Evolutionary conservation across 2,888 invertebrate species (phyloP), one percentile per base, ranked within the genome.

Genomic region (Melikaiella ostensackeni): DNA sequence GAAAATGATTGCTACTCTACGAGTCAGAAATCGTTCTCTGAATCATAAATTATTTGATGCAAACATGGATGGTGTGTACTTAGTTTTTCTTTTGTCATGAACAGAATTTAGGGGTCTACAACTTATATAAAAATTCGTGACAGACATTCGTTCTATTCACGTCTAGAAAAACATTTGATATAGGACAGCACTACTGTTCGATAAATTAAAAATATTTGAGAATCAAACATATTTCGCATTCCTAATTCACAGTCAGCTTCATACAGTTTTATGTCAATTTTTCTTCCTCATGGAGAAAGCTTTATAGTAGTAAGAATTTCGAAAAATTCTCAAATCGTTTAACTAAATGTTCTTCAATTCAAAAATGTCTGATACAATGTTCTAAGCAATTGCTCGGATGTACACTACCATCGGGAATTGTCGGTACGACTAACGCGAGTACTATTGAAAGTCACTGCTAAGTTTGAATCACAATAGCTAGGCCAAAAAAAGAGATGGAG

Each of bases 91-190:
- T 75, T 77, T 80, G 77, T 80, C 78, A 78, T 76, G 76, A 74
- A 75, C 78, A 59, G 75, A 80, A 80, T 82, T 79, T 79, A 80
- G 79, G 78, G 79, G 79, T 77, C 8, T 78, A 78, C 78, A 75
- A 78, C 80, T 76, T 82, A 79, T 79, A 82, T 63, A 79, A 77
- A 75, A 61, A 80, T 78, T 78, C 75, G 35, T n/a, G 50, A 33
- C 50, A 62, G 46, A 78, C 75, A 79, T 50, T n/a, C n/a, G n/a
- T 50, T 50, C 50, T n/a, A 50, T 21, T n/a, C 8, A 50, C 19
- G 46, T 46, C 46, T 46, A 46, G 7, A 13, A 2, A 46, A 46
- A 19, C 46, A 19, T 19, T 6, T 19, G 13, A 19, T 46, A 46
- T 13, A 35, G 35, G 16, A 42, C 16, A 42, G 13, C 42, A 46